phyloP scores from a whole-genome alignment of 1,140 invertebrate genomes.

The Chrysopa pallens region DNA sequence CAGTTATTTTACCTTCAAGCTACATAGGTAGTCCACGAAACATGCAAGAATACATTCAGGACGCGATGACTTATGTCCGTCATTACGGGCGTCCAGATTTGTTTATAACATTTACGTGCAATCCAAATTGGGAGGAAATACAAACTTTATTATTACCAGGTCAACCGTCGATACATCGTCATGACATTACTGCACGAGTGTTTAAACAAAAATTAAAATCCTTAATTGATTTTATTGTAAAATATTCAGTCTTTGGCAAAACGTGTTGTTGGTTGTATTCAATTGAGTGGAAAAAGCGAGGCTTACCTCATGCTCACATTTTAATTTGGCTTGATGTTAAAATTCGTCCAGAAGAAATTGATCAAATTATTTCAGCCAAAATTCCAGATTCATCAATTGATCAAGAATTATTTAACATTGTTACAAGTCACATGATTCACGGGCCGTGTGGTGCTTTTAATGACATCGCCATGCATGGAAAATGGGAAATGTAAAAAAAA shows the following conservation, averaged over 20 bases:
- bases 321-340: conserved; percentile 22
- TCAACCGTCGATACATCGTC: conserved; percentile 16
- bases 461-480: conserved; percentile 5
- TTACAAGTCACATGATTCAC: conserved; percentile 28
- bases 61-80: conserved; percentile 22
- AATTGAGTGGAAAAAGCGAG: conserved; percentile 28
- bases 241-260: conserved; percentile 18
- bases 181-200: conserved; percentile 22
- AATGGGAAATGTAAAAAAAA: conserved; percentile 11
- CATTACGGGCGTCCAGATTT: conserved; percentile 21
- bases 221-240: conserved; percentile 24
- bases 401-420: conserved; percentile 17
- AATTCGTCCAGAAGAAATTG: conserved; percentile 21
- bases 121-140: conserved; percentile 30
- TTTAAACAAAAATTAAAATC: conserved; percentile 28
- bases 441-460: conserved; percentile 23
- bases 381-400: conserved; percentile 23
- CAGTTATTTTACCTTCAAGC: conserved; percentile 1
- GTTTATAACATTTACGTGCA: conserved; percentile 27
- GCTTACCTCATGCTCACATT: conserved; percentile 25
- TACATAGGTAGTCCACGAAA: conserved; percentile 20
- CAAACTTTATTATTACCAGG: conserved; percentile 15
- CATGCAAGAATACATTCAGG: conserved; percentile 24
- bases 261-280: conserved; percentile 23
- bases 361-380: conserved; percentile 29